Evolutionary conservation across 2,888 invertebrate genomes (phyloP).

Genomic region (Acleris literana): DNA sequence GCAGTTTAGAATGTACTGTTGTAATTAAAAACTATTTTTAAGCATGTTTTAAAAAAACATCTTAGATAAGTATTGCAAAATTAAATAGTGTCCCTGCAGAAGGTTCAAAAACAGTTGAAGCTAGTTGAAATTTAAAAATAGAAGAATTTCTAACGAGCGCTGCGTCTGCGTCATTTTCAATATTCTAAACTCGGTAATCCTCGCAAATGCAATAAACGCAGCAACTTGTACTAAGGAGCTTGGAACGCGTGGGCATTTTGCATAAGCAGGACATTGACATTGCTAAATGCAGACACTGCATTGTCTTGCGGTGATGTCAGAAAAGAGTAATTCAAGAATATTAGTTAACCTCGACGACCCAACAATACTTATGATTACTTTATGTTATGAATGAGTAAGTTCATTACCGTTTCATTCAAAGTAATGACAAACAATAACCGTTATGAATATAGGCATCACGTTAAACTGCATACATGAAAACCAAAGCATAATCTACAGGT

Average conservation of each 20-base stretch:
- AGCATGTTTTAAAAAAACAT: too few species aligned
- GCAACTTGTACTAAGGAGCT: not conserved
- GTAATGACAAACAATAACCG: not conserved
- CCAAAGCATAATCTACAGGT: too few species aligned
- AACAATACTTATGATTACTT: slow-evolving; percentile 1
- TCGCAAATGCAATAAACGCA: not conserved
- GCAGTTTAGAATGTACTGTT: too few species aligned
- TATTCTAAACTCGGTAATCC: too few species aligned
- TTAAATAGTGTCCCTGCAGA: too few species aligned
- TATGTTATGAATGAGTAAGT: slow-evolving; percentile 17
- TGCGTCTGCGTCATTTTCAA: too few species aligned
- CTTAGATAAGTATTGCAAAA: too few species aligned
- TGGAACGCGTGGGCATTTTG: slow-evolving; percentile 23
- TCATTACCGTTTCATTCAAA: not conserved
- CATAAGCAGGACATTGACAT: slow-evolving; percentile 34
- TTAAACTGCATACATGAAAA: not conserved
- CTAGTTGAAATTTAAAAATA: too few species aligned
- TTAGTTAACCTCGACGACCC: slow-evolving; percentile 21
- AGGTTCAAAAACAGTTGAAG: too few species aligned
- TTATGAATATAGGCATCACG: not conserved
- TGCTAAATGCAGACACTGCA: slow-evolving; percentile 28
- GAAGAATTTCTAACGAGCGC: too few species aligned
- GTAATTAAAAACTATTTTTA: not conserved
- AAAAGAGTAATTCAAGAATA: slow-evolving; percentile 25
- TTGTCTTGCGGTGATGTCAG: slow-evolving; percentile 30